A percentile compares a stretch with the other conserved stretches of the same genome.
These are phyloP conservation scores for Luscinia luscinia DNA, from an alignment of 2,797 vertebrate genomes.

Conservation along the genomic window DNA sequence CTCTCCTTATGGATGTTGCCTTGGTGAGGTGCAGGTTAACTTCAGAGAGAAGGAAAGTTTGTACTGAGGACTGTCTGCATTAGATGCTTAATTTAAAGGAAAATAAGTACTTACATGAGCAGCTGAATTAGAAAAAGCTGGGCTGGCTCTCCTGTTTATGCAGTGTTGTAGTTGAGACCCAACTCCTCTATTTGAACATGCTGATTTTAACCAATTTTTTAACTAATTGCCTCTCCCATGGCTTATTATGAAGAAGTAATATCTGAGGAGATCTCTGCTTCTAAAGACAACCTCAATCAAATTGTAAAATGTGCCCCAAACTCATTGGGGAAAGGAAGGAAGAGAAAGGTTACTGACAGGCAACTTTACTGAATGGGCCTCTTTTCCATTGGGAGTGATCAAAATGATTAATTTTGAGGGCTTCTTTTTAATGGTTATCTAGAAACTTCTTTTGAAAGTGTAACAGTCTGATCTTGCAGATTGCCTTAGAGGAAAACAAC, in stretches of 20 bases:
- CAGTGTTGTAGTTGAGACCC: not conserved
- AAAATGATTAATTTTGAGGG: constrained; percentile 1
- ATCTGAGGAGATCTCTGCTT: not conserved
- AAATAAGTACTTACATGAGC: not conserved
- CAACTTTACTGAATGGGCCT: not conserved
- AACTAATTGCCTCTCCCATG: not conserved
- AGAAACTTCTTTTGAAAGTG: not conserved
- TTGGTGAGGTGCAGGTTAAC: not conserved
- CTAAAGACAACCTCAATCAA: not conserved
- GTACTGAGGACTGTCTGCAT: not conserved
- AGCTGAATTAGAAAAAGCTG: not conserved
- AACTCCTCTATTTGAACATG: not conserved
- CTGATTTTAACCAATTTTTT: not conserved
- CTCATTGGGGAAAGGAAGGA: not conserved
- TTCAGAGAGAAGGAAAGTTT: not conserved
- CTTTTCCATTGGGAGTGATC: not conserved
- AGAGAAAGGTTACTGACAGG: not conserved
- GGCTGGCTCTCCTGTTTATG: not conserved
- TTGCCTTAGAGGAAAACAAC: not conserved
- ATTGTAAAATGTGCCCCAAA: not conserved
- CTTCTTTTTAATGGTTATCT: constrained; percentile 5
- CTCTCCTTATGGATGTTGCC: not conserved
- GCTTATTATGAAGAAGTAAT: not conserved
- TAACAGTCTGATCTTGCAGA: not conserved
- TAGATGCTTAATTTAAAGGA: not conserved